Evolutionary conservation across 2,797 vertebrate species (phyloP).

Genomic region (Lepilemur septentrionalis): DNA sequence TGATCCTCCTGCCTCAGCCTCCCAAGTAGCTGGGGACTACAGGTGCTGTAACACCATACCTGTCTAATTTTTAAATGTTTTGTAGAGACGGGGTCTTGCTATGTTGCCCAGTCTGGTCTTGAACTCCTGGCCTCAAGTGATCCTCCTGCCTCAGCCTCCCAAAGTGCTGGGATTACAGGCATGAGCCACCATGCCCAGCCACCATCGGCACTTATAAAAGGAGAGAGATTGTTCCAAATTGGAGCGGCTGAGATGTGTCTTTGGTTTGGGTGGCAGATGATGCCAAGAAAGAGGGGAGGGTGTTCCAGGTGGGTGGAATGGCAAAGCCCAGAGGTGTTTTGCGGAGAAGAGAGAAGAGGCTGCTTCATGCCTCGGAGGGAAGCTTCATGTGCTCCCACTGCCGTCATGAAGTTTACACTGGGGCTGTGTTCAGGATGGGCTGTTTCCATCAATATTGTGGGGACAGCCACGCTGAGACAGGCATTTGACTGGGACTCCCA

Average conservation of each 20-base stretch:
- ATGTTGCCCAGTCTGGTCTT: not conserved
- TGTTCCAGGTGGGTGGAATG: not conserved
- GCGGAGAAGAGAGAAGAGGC: not conserved
- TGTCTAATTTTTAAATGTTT: not conserved
- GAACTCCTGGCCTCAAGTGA: not conserved
- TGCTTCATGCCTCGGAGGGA: not conserved
- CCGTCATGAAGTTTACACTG: accelerated
- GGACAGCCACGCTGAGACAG: not conserved
- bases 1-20: not conserved
- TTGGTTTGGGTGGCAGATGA: not conserved
- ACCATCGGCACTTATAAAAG: not conserved
- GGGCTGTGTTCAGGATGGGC: not conserved
- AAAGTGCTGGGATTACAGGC: not conserved
- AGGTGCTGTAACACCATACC: not conserved
- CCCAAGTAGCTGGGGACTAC: not conserved
- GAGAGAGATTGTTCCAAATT: not conserved
- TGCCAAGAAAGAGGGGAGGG: not conserved
- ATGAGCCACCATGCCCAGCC: not conserved
- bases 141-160: not conserved
- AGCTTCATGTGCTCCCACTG: too few relatives aligned
- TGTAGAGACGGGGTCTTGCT: not conserved
- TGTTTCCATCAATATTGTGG: not conserved
- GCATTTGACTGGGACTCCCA: not conserved
- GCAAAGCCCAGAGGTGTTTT: not conserved
- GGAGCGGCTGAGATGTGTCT: not conserved